Percentiles rank a stretch among this genome's conserved stretches.
Evolutionary conservation across 2,797 vertebrate genomes (phyloP).

Genomic region (Silurus aristotelis): DNA sequence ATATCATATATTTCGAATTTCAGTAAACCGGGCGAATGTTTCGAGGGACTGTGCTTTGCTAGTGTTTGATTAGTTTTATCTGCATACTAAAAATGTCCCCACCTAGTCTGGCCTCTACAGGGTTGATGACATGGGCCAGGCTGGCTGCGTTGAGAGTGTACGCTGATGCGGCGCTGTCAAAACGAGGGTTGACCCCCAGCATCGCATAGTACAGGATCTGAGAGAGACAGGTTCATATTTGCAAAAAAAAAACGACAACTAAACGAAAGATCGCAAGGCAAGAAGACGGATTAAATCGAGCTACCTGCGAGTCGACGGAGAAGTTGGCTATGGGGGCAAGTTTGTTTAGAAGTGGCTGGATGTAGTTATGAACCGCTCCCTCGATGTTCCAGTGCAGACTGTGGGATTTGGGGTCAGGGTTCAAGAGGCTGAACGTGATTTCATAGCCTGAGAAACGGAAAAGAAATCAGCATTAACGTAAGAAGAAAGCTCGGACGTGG

Average conservation of each 20-base stretch:
- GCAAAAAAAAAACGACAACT: background rate
- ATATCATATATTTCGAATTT: background rate
- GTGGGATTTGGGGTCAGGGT: slow-evolving; percentile 94
- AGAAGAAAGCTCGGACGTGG: background rate
- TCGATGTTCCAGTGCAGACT: slow-evolving; percentile 89
- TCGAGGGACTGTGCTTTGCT: background rate
- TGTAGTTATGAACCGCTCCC: slow-evolving; percentile 79
- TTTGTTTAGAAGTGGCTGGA: slow-evolving; percentile 87
- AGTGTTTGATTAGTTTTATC: background rate
- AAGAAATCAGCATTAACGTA: background rate
- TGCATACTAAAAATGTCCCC: slow-evolving; percentile 53
- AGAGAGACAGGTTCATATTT: slow-evolving; percentile 8
- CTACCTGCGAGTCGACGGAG: slow-evolving; percentile 94
- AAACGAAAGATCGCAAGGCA: background rate
- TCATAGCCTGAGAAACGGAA: slow-evolving; percentile 81
- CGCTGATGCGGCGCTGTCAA: slow-evolving; percentile 79
- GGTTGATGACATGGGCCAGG: slow-evolving; percentile 96
- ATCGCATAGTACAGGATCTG: slow-evolving; percentile 90
- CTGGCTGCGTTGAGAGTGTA: slow-evolving; percentile 86
- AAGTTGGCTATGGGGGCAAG: slow-evolving; percentile 87
- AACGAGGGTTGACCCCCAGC: slow-evolving; percentile 91
- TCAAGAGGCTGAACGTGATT: slow-evolving; percentile 95
- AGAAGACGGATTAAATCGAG: background rate
- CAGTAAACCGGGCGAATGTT: background rate
- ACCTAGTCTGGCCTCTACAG: slow-evolving; percentile 94